A percentile compares a stretch with the other conserved stretches of the same genome.
Conservation (phyloP, 2,797 vertebrate genomes). For the Protosalanx chinensis region DNA sequence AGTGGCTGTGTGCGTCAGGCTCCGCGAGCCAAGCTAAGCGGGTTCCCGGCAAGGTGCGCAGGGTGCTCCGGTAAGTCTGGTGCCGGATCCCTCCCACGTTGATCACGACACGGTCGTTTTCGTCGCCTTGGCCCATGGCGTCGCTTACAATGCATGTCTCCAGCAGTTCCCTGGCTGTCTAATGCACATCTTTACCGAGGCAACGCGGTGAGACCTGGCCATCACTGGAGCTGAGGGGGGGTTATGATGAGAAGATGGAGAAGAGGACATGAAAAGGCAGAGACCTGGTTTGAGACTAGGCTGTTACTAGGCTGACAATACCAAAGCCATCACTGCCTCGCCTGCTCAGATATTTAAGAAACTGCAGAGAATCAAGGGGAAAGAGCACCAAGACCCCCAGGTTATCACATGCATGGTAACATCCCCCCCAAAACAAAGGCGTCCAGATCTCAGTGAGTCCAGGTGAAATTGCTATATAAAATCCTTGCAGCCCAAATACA, state of each 20-base stretch:
- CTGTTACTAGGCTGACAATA: neutral
- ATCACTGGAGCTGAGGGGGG: conserved; percentile 26
- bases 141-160: conserved; percentile 82
- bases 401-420: neutral
- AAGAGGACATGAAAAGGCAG: neutral
- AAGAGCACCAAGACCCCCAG: neutral
- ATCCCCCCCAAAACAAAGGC: neutral
- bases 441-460: neutral
- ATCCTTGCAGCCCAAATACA: neutral
- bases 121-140: conserved; percentile 87
- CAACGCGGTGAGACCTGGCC: conserved; percentile 20
- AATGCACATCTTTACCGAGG: conserved; percentile 27
- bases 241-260: conserved; percentile 2
- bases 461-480: neutral
- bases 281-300: neutral
- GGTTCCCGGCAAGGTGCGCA: conserved; percentile 86
- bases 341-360: neutral
- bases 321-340: neutral
- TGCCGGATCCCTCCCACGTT: conserved; percentile 90
- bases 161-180: conserved; percentile 67
- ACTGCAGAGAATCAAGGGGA: neutral
- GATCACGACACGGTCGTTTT: conserved; percentile 89
- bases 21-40: conserved; percentile 86
- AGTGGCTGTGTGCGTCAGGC: conserved; percentile 85
- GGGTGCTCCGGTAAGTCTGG: conserved; percentile 88